Base-by-base conservation (phyloP, 2,888 invertebrate genomes). In the Drosophila conformis region DNA sequence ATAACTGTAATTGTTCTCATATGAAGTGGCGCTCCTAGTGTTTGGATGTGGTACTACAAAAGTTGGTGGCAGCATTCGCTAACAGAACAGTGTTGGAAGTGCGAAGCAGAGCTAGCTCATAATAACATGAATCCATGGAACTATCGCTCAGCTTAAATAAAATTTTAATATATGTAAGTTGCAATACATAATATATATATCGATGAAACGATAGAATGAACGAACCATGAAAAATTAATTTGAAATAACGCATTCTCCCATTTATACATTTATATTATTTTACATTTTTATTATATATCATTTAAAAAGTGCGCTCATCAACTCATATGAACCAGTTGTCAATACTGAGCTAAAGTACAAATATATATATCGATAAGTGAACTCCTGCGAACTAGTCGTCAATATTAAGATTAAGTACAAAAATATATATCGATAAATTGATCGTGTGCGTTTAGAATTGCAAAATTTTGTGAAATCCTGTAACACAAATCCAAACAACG, bases 1-100 rank as follows among this genome's bases (percentile, higher is more conserved):
- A 69, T 81, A 81, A 81, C 81, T 81, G 81, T 81, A 68, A 68
- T 59, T 57, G 4, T 15, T 2, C 1, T n/a, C 0, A 10, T 7
- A 8, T 13, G 7, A 7, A 10, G 42, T 29, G 27, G 66, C 79
- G 72, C 61, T 10, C 11, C 67, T 70, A 15, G 27, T 27, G 64
- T 15, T 21, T 40, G 11, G 31, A 11, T 2, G 25, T 21, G 4
- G 49, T 27, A 79, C 66, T 69, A 58, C 3, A 0, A 4, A 1
- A 6, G 35, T n/a, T 38, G 53, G 59, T 78, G 35, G 58, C 18
- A 49, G 35, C 36, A 63, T 42, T 58, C 4, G 49, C 62, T 65
- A 52, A 1, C 5, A 29, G 21, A 8, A 2, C n/a, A 58, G 42
- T 58, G 42, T 13, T 71, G 31, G 3, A 27, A 35, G 13, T n/a